Evolutionary conservation across 2,797 vertebrate genomes (phyloP).

Genomic region (Lerista edwardsae): DNA sequence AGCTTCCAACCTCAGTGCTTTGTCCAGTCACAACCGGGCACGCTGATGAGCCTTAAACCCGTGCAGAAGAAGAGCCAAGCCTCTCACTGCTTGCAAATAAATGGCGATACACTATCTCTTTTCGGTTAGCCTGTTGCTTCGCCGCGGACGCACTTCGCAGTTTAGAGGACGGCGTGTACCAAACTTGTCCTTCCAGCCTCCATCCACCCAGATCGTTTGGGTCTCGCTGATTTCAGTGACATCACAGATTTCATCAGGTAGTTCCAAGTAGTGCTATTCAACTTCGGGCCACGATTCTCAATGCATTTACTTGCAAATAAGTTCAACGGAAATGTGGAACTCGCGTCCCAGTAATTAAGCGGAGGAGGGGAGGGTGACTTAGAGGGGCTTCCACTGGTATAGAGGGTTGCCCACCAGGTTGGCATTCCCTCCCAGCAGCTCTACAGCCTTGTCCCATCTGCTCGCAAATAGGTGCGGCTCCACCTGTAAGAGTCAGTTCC

Average conservation of each 20-base stretch:
- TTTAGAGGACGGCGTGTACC: no score
- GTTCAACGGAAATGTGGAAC: not conserved
- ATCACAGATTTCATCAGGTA: no score
- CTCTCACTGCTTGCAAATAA: not conserved
- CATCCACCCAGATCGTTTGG: not conserved
- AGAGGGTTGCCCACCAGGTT: no score
- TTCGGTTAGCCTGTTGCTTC: not conserved
- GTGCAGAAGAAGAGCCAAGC: not conserved
- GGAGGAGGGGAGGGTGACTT: not conserved
- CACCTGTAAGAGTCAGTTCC: no score
- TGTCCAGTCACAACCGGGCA: not conserved
- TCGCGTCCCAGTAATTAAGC: not conserved
- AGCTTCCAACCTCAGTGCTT: no score
- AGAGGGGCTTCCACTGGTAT: not conserved
- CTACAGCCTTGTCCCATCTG: no score
- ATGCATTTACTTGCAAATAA: not conserved
- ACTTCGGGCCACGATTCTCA: not conserved
- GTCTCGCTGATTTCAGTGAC: not conserved
- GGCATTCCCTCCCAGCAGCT: no score
- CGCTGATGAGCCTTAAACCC: not conserved
- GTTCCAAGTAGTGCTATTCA: not conserved
- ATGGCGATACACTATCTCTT: no score
- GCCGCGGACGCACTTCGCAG: no score
- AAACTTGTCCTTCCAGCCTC: no score
- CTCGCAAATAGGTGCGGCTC: no score